Percentiles rank a stretch among this genome's conserved stretches.
phyloP scores from a whole-genome alignment of 2,888 invertebrate species.

The Tholera decimalis region DNA sequence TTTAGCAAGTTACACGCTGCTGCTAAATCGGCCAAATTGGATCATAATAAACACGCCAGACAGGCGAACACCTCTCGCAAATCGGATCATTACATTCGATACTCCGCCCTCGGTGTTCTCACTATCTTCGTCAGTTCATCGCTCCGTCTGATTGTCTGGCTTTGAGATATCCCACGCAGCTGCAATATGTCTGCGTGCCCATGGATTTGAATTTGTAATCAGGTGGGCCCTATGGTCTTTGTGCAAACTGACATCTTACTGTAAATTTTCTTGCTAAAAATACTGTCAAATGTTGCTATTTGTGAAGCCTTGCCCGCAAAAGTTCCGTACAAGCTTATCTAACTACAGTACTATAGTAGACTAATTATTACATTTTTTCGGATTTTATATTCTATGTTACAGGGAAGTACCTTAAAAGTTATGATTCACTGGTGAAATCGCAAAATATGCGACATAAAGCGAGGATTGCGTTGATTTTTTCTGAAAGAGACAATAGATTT shows the following conservation, averaged over 20 bases:
- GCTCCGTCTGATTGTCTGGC: slow-evolving; percentile 38
- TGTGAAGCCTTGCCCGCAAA: too few relatives aligned
- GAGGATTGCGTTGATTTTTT: too few relatives aligned
- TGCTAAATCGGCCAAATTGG: slow-evolving; percentile 18
- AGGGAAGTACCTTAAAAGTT: too few relatives aligned
- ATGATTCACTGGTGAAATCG: too few relatives aligned
- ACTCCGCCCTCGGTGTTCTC: slow-evolving; percentile 11
- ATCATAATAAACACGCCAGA: slow-evolving; percentile 12
- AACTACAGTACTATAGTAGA: too few relatives aligned
- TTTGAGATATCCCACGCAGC: slow-evolving; percentile 1
- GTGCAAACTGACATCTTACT: not conserved
- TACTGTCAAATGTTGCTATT: not conserved
- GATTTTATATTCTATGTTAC: too few relatives aligned
- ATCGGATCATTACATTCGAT: slow-evolving; percentile 32
- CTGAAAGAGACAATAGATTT: too few relatives aligned
- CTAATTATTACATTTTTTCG: too few relatives aligned
- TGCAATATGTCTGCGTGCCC: too few relatives aligned
- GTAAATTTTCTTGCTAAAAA: not conserved
- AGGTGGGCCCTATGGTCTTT: not conserved
- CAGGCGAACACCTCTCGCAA: slow-evolving; percentile 7
- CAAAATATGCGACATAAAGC: too few relatives aligned
- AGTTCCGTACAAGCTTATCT: too few relatives aligned
- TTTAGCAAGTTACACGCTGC: not conserved
- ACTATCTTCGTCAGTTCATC: slow-evolving; percentile 28
- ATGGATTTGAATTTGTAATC: not conserved